Percentiles rank a stretch among this genome's conserved stretches.
Conservation (phyloP, 2,888 invertebrate species). For the Amphipoea oculea region DNA sequence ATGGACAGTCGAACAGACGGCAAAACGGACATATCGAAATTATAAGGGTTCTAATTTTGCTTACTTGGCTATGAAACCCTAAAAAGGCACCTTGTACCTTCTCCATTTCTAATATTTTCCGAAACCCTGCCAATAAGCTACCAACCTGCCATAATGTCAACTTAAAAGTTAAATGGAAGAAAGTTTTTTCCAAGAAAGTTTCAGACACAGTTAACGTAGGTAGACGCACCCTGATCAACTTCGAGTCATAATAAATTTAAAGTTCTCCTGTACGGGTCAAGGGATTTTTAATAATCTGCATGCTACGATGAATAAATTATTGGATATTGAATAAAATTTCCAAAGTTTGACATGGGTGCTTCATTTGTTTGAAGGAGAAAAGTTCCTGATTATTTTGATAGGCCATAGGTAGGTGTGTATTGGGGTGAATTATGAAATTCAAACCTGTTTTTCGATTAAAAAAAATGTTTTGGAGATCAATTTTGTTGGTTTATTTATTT, state of each 20-base stretch:
- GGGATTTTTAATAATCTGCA: slow-evolving; percentile 73
- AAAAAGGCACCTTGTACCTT: neutral
- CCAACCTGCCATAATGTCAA: slow-evolving; percentile 52
- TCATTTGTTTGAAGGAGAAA: slow-evolving; percentile 50
- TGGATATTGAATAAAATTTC: slow-evolving; percentile 67
- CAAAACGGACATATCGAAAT: neutral
- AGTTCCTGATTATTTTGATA: slow-evolving; percentile 46
- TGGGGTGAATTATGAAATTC: slow-evolving; percentile 18
- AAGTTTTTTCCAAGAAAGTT: slow-evolving; percentile 60
- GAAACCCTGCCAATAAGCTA: slow-evolving; percentile 8
- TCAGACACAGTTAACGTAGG: slow-evolving; percentile 73
- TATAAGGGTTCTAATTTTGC: too few relatives aligned
- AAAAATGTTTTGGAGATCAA: neutral
- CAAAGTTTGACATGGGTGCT: slow-evolving; percentile 57
- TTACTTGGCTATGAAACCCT: neutral
- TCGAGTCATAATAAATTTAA: slow-evolving; percentile 75
- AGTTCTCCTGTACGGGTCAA: slow-evolving; percentile 75
- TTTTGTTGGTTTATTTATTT: neutral
- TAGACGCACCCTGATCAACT: slow-evolving; percentile 74
- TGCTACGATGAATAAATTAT: slow-evolving; percentile 72
- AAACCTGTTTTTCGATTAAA: neutral
- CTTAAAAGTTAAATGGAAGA: slow-evolving; percentile 68
- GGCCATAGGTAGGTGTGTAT: slow-evolving; percentile 19
- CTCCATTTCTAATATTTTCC: slow-evolving; percentile 19
- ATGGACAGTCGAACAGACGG: neutral